Evolutionary conservation across 2,888 invertebrate species (phyloP).

Genomic region (Entomobrya multifasciata): DNA sequence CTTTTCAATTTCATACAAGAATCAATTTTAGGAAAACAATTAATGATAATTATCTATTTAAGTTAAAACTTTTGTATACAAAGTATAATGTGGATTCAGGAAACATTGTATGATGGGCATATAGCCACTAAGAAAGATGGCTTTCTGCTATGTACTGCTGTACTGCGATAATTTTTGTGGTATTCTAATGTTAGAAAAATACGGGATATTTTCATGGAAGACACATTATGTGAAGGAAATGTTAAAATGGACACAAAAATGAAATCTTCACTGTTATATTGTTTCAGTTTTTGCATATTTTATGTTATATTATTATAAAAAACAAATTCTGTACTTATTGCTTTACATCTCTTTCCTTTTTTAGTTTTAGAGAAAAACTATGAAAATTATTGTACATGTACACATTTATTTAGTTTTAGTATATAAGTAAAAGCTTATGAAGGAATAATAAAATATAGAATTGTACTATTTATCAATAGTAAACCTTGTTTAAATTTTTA

Average conservation of each 20-base stretch:
- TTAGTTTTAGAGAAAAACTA: conserved; percentile 31
- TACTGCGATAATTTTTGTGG: conserved; percentile 45
- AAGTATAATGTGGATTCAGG: background rate
- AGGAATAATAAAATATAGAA: conserved; percentile 56
- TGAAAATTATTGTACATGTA: conserved; percentile 33
- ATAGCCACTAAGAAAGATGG: conserved; percentile 44
- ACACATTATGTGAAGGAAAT: conserved; percentile 31
- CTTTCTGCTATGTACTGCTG: conserved; percentile 53
- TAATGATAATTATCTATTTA: background rate
- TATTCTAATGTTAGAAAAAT: conserved; percentile 34
- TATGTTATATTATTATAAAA: conserved; percentile 41
- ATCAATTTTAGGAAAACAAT: conserved; percentile 19
- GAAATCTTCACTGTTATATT: conserved; percentile 43
- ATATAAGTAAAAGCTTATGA: conserved; percentile 48
- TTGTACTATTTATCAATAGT: conserved; percentile 32
- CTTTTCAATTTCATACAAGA: conserved; percentile 30
- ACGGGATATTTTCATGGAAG: conserved; percentile 61
- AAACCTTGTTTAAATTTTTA: background rate
- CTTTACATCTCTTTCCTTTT: conserved; percentile 62
- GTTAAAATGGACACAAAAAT: conserved; percentile 55
- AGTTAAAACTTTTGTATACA: background rate
- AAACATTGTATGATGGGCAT: conserved; percentile 20
- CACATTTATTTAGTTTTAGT: conserved; percentile 38
- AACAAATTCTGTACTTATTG: conserved; percentile 61
- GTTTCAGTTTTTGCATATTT: conserved; percentile 43